phyloP scores from a whole-genome alignment of 2,797 vertebrate genomes.

The Tangara arthus region DNA sequence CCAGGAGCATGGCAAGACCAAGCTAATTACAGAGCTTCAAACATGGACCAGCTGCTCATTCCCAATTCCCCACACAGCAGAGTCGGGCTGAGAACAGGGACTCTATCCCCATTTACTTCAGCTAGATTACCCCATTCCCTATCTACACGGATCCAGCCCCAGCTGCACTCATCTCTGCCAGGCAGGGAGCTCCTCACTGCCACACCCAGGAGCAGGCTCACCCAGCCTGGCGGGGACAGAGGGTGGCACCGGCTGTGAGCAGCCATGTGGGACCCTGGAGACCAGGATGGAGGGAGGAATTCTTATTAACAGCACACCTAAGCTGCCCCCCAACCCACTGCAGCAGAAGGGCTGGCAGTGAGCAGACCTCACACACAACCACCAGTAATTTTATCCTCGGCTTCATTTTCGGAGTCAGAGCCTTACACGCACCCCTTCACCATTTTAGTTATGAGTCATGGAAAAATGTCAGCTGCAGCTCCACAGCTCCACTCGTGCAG shows the following conservation, averaged over 20 bases:
- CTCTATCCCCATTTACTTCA: not conserved
- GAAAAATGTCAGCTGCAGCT: not conserved
- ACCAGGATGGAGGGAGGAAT: not conserved
- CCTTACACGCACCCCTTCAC: accelerated
- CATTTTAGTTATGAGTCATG: conserved; percentile 1
- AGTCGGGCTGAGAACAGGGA: accelerated
- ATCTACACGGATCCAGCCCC: accelerated
- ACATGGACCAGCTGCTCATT: not conserved
- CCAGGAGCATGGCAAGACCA: not conserved
- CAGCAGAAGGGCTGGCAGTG: not conserved
- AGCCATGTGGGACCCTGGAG: not conserved
- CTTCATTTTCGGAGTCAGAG: not conserved
- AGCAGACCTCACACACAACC: not conserved
- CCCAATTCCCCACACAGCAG: not conserved
- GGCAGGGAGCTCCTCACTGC: not conserved
- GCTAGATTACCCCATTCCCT: not conserved
- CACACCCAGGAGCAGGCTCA: not conserved
- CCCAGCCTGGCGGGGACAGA: not conserved
- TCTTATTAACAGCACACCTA: not conserved
- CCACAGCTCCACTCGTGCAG: not conserved
- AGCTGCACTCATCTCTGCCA: not conserved
- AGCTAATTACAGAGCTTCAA: not conserved
- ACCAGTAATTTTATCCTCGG: not conserved
- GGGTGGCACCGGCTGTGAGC: not conserved
- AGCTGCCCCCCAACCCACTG: accelerated